Evolutionary conservation across 2,888 invertebrate species (phyloP), one percentile per base, ranked within the genome.

Genomic region (Brachynemurus nebulosus): DNA sequence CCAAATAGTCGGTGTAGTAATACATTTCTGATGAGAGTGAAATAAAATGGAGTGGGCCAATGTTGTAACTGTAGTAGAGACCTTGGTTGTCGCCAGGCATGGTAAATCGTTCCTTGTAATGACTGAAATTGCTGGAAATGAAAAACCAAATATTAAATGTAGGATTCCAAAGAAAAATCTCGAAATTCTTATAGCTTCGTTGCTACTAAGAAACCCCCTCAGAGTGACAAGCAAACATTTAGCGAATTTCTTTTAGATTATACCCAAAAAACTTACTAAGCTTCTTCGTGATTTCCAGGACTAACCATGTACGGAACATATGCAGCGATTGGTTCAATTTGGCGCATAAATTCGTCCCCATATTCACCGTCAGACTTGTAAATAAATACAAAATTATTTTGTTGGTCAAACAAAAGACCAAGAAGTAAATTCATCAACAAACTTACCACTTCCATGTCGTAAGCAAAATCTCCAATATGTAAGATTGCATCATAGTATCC

Each of bases 381-480:
- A 12, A 16, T 25, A 14, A 23, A 12, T 11, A 1, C 7, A 27
- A 40, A 40, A 27, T 16, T n/a, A 23, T 3, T 27, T n/a, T 27
- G 5, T 12, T 9, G 3, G 7, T n/a, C 2, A 30, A 30, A 30
- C 9, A 23, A 11, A 30, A n/a, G n/a, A n/a, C n/a, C 3, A 4
- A 5, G 14, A 30, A 5, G 6, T 37, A 25, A 23, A 23, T 9
- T 33, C 18, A 8, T 33, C 9, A 25, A 25, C 9, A 8, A 25
- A 37, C 45, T 53, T 52, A 64, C 64, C 18, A 74, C 64, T 60
- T 84, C 66, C 84, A 90, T 81, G 61, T 90, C 84, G 62, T 91
- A 90, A 0, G 88, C 90, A 64, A 90, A 86, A 67, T 90, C 90
- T 0, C 88, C 88, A 20, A 88, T 83, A 65, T 90, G 90, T 30